Evolutionary conservation across 2,888 invertebrate genomes (phyloP), one percentile per base, ranked within the genome.

Genomic region (Oligia fasciuncula): DNA sequence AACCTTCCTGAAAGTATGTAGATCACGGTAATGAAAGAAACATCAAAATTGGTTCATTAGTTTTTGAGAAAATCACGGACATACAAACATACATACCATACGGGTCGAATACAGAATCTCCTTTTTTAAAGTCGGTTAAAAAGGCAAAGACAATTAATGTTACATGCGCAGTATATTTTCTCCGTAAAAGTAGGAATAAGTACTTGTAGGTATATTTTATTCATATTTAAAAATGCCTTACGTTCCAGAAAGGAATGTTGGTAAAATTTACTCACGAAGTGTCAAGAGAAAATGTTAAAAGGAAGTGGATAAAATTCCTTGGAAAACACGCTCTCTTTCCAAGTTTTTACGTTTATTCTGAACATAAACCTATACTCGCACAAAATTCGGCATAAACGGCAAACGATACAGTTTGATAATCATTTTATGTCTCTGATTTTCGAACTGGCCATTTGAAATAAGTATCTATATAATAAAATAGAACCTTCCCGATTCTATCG

Each of bases 251-350:
- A 46, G 8, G n/a, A 35, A n/a, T 23, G 0, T 23, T 23, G 5
- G 29, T 23, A 46, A 70, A 17, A 23, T 29, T 29, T 23, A 43
- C 40, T n/a, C 8, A 79, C n/a, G 17, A 69, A 51, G 49, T 49
- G 11, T 67, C 79, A 49, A 57, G 49, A 49, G 40, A 19, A 57
- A 63, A 79, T 57, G 13, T 1, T 29, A 63, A 71, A 63, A 23
- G 9, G n/a, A n/a, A 54, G 9, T 46, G 8, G 40, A 60, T 67
- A 23, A 29, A 60, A 67, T 60, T 67, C 8, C 23, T 6, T 23
- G 35, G 11, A 62, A 79, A 51, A 62, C 35, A 51, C 51, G 29
- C 17, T 51, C 8, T 29, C 8, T 29, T 29, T 29, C 29, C 29
- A 29, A 29, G 29, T 29, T 29, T 1, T 1, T 29, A 29, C 29